phyloP scores from a whole-genome alignment of 1,140 invertebrate genomes.

The Drosophila varians region DNA sequence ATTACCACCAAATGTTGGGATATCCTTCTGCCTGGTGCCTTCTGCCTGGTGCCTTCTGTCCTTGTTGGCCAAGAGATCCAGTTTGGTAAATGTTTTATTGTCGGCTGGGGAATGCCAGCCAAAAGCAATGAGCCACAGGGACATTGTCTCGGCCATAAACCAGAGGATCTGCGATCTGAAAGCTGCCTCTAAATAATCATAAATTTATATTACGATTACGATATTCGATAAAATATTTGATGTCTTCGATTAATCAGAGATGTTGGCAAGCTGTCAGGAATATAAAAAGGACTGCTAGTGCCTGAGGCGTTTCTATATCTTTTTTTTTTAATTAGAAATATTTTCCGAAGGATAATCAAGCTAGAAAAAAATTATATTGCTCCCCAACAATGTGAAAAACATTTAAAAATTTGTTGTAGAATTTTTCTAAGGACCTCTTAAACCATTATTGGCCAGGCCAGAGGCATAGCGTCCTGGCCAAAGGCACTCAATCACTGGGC shows the following conservation, averaged over 20 bases:
- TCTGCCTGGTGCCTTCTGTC: too few species aligned
- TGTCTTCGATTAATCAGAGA: not conserved
- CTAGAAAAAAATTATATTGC: too few species aligned
- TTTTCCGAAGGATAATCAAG: too few species aligned
- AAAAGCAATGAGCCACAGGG: not conserved
- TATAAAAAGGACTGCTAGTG: too few species aligned
- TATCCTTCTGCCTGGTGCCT: not conserved
- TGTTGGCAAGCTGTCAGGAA: not conserved
- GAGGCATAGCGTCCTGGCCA: not conserved
- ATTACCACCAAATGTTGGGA: constrained; percentile 53
- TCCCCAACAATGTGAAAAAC: too few species aligned
- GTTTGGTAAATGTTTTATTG: constrained; percentile 38
- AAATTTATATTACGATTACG: not conserved
- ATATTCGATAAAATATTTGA: not conserved
- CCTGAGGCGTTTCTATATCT: too few species aligned
- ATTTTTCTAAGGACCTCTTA: too few species aligned
- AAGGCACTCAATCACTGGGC: constrained; percentile 24
- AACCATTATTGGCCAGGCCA: not conserved
- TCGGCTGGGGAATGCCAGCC: constrained; percentile 37
- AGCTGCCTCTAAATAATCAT: not conserved
- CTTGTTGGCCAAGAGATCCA: constrained; percentile 38
- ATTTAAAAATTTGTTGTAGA: too few species aligned
- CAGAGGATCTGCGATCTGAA: constrained; percentile 6
- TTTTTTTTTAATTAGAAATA: too few species aligned
- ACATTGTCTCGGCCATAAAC: not conserved